Base-by-base conservation (phyloP, 2,797 vertebrate genomes). In the Labeo calbasu region DNA sequence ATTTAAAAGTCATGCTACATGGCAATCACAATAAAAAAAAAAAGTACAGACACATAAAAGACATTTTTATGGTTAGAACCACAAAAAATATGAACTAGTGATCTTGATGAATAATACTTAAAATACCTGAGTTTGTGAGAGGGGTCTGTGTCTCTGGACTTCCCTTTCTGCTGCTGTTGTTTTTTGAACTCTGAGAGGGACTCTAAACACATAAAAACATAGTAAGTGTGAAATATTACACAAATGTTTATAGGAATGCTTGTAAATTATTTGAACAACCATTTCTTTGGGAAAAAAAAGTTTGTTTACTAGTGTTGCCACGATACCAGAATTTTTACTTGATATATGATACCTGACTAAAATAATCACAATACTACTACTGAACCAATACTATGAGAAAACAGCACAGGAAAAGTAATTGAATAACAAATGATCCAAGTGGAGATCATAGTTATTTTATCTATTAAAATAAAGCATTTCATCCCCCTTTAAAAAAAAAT, bases 191-290 rank as follows among this genome's bases (percentile, higher is more conserved):
- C 15, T 90, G 86, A 19, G 94, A 91, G 23, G 92, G 92, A 85
- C 90, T 95, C 97, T 99, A 88, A 23, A 90, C 79, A 92, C 5
- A 50, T 10, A 83, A 50, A 14, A 28, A 32, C 10, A 36, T 12
- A 57, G 32, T 14, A 32, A 48, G 6, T 32, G 4, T n/a, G 19
- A 75, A 81, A 81, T 50, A 12, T 32, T 61, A 7, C 13, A 77
- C 12, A 43, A 57, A 25, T 25, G 21, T 23, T 43, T 61, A 55
- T 51, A 32, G 0, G 11, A 4, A 23, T 4, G 14, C 6, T 19
- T 53, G 15, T 9, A 65, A 40, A 3, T 40, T 77, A 80, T 50
- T 59, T 23, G 32, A 11, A 72, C 2, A 69, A 50, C 17, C 19
- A 55, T 23, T 48, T 51, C 15, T 55, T 1, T 53, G 15, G 19